phyloP scores from a whole-genome alignment of 2,113 vertebrate genomes.

The Parus major region DNA sequence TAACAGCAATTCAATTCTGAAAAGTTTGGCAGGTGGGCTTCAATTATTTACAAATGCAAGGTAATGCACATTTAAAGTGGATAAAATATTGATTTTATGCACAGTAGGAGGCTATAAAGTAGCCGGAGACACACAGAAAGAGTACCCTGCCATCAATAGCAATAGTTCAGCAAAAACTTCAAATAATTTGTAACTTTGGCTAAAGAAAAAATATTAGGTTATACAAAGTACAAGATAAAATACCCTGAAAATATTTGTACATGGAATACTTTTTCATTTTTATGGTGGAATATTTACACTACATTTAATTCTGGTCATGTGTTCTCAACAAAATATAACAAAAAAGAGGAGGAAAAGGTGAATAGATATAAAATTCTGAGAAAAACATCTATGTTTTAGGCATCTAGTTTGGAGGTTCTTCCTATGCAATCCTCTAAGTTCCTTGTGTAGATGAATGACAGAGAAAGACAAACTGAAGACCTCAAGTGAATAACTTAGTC shows the following conservation, averaged over 20 bases:
- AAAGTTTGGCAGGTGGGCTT: background rate
- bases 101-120: background rate
- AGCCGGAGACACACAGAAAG: background rate
- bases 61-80: background rate
- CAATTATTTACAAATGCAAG: background rate
- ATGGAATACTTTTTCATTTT: background rate
- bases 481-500: background rate
- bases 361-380: background rate
- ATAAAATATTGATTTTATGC: background rate
- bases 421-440: background rate
- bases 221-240: background rate
- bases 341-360: background rate
- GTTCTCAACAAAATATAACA: background rate
- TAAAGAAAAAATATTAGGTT: background rate
- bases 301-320: background rate
- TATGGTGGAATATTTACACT: background rate
- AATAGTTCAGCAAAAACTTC: background rate
- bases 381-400: background rate
- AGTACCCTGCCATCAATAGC: background rate
- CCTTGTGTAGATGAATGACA: background rate
- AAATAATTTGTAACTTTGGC: background rate
- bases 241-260: background rate
- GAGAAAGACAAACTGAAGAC: background rate
- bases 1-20: background rate
- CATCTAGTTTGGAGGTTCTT: background rate